A percentile compares a stretch with the other conserved stretches of the same genome.
Conservation (phyloP, 2,888 invertebrate species). For the Spodoptera littoralis region DNA sequence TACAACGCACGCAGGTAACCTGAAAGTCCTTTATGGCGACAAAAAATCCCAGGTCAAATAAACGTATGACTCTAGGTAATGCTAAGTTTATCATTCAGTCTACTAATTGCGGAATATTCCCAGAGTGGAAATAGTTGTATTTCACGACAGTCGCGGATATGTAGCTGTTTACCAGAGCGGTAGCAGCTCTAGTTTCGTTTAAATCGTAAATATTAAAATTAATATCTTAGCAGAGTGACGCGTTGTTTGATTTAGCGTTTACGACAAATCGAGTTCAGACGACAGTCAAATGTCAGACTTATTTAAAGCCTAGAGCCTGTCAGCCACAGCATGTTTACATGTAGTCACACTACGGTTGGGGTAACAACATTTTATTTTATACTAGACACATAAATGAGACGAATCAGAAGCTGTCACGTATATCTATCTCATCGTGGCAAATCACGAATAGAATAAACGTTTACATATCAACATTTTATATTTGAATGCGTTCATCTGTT, state of each 20-base stretch:
- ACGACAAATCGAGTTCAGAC: constrained; percentile 43
- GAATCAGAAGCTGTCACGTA: constrained; percentile 16
- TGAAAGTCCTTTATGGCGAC: not conserved
- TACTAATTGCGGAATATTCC: not conserved
- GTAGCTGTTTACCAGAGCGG: constrained; percentile 21
- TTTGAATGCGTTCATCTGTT: not conserved
- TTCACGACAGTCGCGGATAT: constrained; percentile 30
- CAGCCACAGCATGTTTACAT: constrained; percentile 21
- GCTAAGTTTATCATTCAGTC: too few relatives aligned
- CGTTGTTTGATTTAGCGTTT: constrained; percentile 53
- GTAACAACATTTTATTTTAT: constrained; percentile 9
- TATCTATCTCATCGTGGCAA: constrained; percentile 18
- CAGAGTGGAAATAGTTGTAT: constrained; percentile 4
- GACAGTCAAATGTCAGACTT: constrained; percentile 50
- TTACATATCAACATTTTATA: constrained; percentile 1
- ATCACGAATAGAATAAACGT: constrained; percentile 13
- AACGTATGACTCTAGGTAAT: too few relatives aligned
- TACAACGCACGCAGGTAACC: constrained; percentile 21
- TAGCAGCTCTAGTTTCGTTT: constrained; percentile 43
- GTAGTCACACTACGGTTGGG: constrained; percentile 8
- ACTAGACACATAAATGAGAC: constrained; percentile 18
- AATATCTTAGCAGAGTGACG: constrained; percentile 47
- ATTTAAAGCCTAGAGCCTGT: constrained; percentile 45
- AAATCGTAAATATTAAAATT: constrained; percentile 57
- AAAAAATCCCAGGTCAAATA: not conserved